A percentile compares a stretch with the other conserved stretches of the same genome.
phyloP scores from a whole-genome alignment of 2,797 vertebrate genomes.

The Forpus xanthops region DNA sequence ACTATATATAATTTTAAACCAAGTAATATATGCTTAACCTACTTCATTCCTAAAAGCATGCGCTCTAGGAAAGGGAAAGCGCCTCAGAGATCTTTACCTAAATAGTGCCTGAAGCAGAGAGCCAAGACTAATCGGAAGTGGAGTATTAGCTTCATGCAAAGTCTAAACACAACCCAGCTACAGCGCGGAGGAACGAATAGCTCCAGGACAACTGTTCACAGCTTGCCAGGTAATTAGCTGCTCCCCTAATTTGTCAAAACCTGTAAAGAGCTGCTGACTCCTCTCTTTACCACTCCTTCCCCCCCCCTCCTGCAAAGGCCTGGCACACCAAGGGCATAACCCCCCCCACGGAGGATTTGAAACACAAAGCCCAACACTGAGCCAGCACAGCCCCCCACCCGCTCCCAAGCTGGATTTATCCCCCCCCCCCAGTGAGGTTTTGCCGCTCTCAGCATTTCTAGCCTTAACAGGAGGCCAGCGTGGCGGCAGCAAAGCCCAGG shows the following conservation, averaged over 20 bases:
- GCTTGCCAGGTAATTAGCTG: constrained; percentile 65
- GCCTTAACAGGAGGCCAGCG: constrained; percentile 46
- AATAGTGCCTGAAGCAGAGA: constrained; percentile 41
- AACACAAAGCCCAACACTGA: constrained; percentile 45
- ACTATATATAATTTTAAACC: constrained; percentile 50
- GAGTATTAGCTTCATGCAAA: constrained; percentile 54
- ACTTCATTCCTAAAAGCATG: constrained; percentile 64
- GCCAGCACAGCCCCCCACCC: constrained; percentile 10
- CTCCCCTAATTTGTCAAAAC: constrained; percentile 52
- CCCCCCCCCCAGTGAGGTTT: neutral
- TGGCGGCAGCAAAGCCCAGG: constrained; percentile 30
- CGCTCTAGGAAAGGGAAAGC: constrained; percentile 60
- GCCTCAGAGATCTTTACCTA: constrained; percentile 40
- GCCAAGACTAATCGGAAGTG: constrained; percentile 58
- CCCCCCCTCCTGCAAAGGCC: neutral
- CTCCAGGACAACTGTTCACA: constrained; percentile 56
- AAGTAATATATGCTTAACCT: constrained; percentile 41
- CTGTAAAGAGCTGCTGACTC: constrained; percentile 44
- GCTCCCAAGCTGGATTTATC: constrained; percentile 10
- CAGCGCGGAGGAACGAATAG: constrained; percentile 2
- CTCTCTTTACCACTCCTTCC: neutral
- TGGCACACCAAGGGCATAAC: neutral
- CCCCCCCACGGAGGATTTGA: neutral
- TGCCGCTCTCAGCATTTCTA: constrained; percentile 15
- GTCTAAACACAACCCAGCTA: constrained; percentile 34